phyloP scores from a whole-genome alignment of 2,888 invertebrate genomes.

The Lasioglossum marginatum region DNA sequence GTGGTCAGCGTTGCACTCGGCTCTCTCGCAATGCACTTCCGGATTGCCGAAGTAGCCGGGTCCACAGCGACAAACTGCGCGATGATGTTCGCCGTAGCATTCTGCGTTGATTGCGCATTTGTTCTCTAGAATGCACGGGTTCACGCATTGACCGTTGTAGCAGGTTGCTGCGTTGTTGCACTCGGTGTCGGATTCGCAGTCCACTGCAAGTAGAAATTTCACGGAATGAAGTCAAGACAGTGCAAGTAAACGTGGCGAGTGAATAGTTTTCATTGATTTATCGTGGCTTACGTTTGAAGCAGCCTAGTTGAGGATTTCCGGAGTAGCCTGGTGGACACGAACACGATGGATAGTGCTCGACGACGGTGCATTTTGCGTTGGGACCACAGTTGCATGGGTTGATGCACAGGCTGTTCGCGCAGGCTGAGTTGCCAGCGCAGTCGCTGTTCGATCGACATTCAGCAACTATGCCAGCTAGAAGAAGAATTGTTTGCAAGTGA shows the following conservation, averaged over 20 bases:
- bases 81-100: slow-evolving; percentile 92
- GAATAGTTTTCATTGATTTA: background rate
- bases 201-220: slow-evolving; percentile 86
- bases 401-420: slow-evolving; percentile 92
- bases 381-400: slow-evolving; percentile 94
- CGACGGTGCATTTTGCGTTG: slow-evolving; percentile 92
- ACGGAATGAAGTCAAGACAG: background rate
- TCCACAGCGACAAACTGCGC: slow-evolving; percentile 92
- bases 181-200: slow-evolving; percentile 93
- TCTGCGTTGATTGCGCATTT: slow-evolving; percentile 94
- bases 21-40: slow-evolving; percentile 90
- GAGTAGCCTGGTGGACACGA: slow-evolving; percentile 93
- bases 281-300: slow-evolving; percentile 86
- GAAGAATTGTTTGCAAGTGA: background rate
- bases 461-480: slow-evolving; percentile 86
- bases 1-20: slow-evolving; percentile 91
- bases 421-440: slow-evolving; percentile 93
- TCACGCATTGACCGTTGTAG: slow-evolving; percentile 92
- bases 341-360: slow-evolving; percentile 94
- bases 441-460: slow-evolving; percentile 93
- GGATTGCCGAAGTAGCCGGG: slow-evolving; percentile 92
- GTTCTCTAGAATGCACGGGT: slow-evolving; percentile 91
- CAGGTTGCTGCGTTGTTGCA: slow-evolving; percentile 93
- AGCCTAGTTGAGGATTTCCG: slow-evolving; percentile 94
- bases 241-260: background rate